Percentiles rank a stretch among this genome's conserved stretches.
Evolutionary conservation across 2,888 invertebrate species (phyloP).

Genomic region (Platerodrilus igneus): DNA sequence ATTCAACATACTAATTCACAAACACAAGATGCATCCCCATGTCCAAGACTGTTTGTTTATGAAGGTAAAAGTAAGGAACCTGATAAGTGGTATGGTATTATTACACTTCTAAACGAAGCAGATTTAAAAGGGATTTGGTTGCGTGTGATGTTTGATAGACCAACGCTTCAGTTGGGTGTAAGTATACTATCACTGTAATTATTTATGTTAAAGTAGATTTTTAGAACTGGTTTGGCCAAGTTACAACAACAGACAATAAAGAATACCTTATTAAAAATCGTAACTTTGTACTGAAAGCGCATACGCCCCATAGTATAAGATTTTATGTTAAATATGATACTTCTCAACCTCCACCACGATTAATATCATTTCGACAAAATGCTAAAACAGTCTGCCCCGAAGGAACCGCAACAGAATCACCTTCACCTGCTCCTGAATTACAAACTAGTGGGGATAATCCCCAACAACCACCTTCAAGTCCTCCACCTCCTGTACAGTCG

Average conservation of each 20-base stretch:
- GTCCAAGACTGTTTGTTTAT: constrained; percentile 58
- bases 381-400: constrained; percentile 56
- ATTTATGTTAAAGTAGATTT: constrained; percentile 17
- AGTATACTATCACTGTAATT: not conserved
- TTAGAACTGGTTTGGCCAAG: constrained; percentile 57
- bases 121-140: constrained; percentile 51
- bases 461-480: not conserved
- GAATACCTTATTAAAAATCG: constrained; percentile 55
- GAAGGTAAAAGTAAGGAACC: constrained; percentile 51
- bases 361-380: constrained; percentile 52
- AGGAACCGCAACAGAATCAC: constrained; percentile 26
- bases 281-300: constrained; percentile 54
- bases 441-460: constrained; percentile 28
- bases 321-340: constrained; percentile 60
- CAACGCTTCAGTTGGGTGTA: constrained; percentile 20
- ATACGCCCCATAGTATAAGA: constrained; percentile 53
- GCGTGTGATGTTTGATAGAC: constrained; percentile 47
- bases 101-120: constrained; percentile 53
- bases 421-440: constrained; percentile 6
- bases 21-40: constrained; percentile 51
- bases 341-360: constrained; percentile 48
- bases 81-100: constrained; percentile 58
- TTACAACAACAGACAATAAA: constrained; percentile 52
- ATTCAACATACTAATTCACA: too few species aligned
- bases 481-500: not conserved